Evolutionary conservation across 2,113 vertebrate species (phyloP).

Genomic region (Chlorodrepanis virens): DNA sequence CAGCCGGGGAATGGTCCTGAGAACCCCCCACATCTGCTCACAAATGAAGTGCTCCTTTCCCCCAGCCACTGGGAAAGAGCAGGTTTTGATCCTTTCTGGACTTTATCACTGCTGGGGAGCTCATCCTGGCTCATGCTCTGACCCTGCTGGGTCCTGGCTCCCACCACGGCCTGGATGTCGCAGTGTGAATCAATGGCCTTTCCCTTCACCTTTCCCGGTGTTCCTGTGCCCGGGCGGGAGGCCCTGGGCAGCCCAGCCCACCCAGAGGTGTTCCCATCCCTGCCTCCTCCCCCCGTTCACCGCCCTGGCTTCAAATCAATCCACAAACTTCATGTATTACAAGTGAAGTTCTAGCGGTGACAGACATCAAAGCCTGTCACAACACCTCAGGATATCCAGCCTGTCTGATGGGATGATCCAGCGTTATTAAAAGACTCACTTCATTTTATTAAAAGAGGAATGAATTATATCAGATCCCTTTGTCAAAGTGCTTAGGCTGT

Average conservation of each 20-base stretch:
- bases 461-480: not conserved
- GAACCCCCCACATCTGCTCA: not conserved
- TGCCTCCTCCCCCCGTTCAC: not conserved
- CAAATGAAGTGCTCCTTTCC: rapidly evolving
- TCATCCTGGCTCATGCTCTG: not conserved
- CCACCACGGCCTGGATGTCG: rapidly evolving
- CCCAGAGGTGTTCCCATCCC: rapidly evolving
- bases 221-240: not conserved
- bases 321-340: rapidly evolving
- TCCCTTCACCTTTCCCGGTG: rapidly evolving
- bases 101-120: not conserved
- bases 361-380: not conserved
- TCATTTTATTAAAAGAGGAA: not conserved
- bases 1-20: rapidly evolving
- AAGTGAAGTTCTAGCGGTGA: not conserved
- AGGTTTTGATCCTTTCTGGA: not conserved
- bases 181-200: rapidly evolving
- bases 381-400: not conserved
- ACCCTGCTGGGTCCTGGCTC: not conserved
- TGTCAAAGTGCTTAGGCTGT: not conserved
- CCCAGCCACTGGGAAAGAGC: not conserved
- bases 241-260: not conserved
- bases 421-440: not conserved
- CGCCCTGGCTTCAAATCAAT: not conserved
- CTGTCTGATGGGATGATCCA: not conserved